phyloP scores from a whole-genome alignment of 2,797 vertebrate species.

The Galagoides demidoff region DNA sequence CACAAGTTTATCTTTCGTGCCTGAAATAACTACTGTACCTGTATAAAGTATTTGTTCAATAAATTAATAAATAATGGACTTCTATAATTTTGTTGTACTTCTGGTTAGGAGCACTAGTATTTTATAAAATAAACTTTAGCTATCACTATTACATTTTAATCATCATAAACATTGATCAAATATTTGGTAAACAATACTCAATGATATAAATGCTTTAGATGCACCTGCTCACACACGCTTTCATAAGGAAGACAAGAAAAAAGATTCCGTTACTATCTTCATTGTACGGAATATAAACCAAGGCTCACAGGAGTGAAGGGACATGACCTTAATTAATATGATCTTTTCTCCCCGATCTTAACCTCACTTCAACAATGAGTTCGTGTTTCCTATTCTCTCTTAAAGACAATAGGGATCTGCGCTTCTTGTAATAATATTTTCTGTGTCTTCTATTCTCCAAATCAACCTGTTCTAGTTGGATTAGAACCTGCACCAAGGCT shows the following conservation, averaged over 20 bases:
- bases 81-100: neutral
- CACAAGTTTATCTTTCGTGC: neutral
- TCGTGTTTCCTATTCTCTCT: neutral
- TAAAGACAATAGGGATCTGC: neutral
- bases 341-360: neutral
- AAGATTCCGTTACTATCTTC: neutral
- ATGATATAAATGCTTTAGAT: neutral
- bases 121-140: neutral
- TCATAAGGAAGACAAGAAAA: neutral
- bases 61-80: neutral
- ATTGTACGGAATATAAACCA: neutral
- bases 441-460: neutral
- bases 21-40: neutral
- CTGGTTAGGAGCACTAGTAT: neutral
- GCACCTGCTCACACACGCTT: neutral
- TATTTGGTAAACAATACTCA: neutral
- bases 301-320: neutral
- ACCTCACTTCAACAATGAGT: neutral
- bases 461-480: neutral
- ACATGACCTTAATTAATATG: neutral
- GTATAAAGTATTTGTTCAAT: neutral
- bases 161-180: neutral
- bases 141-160: neutral
- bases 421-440: neutral
- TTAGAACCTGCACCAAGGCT: neutral